Conservation (phyloP, 2,113 vertebrate species). For the Conger conger region DNA sequence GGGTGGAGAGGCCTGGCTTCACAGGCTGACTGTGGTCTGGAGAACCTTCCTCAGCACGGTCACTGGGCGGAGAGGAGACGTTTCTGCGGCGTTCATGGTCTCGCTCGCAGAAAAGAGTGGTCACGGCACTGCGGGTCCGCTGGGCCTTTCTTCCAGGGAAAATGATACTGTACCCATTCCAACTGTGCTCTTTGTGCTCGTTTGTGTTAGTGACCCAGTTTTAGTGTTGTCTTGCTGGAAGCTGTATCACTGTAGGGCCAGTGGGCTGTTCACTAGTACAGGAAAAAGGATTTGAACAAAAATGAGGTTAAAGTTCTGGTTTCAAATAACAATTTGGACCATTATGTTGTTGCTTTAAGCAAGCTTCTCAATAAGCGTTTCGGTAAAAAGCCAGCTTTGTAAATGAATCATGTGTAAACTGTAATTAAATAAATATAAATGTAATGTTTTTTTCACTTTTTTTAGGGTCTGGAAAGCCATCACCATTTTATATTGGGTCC, state of each 20-base stretch:
- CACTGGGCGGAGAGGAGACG: not conserved
- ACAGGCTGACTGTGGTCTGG: not conserved
- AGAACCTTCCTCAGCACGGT: not conserved
- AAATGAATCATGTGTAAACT: not conserved
- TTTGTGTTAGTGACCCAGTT: not conserved
- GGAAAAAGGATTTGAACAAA: not conserved
- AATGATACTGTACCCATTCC: not conserved
- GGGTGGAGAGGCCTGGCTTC: not conserved
- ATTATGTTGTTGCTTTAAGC: not conserved
- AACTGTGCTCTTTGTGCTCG: not conserved
- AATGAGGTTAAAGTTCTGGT: not conserved
- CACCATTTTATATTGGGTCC: constrained; percentile 94
- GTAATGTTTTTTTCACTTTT: not conserved
- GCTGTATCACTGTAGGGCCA: not conserved
- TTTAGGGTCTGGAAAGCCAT: constrained; percentile 90
- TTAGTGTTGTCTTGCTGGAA: not conserved
- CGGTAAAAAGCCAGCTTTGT: not conserved
- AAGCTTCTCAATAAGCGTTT: not conserved
- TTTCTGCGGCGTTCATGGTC: not conserved
- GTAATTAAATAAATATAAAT: not conserved
- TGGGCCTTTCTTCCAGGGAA: not conserved
- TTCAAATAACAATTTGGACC: not conserved
- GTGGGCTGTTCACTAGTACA: not conserved
- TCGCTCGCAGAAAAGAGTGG: not conserved
- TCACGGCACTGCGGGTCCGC: not conserved